Evolutionary conservation across 1,140 invertebrate species (phyloP).

Genomic region (Heliothis subflexa): DNA sequence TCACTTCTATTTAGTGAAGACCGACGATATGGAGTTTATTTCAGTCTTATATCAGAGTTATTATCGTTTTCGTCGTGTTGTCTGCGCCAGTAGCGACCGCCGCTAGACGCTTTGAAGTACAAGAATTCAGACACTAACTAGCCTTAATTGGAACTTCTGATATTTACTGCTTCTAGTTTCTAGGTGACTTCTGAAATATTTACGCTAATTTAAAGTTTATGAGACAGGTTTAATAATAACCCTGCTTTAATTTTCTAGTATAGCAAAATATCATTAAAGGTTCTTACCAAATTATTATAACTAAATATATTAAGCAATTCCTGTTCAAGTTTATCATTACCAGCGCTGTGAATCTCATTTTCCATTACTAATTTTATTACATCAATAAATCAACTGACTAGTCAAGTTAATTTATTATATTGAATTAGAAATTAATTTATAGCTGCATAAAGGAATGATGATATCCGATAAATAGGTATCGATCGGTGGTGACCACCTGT

Average conservation of each 20-base stretch:
- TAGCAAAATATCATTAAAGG: neutral
- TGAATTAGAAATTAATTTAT: slow-evolving; percentile 30
- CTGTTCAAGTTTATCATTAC: neutral
- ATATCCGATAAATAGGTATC: slow-evolving; percentile 38
- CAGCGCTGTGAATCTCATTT: slow-evolving; percentile 16
- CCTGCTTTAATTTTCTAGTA: slow-evolving; percentile 6
- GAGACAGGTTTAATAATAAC: neutral
- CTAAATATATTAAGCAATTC: neutral
- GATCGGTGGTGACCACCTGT: slow-evolving; percentile 67
- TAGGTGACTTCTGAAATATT: slow-evolving; percentile 12
- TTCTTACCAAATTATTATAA: neutral
- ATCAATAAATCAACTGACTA: slow-evolving; percentile 27
- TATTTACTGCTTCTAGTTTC: slow-evolving; percentile 29
- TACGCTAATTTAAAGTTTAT: neutral
- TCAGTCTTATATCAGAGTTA: slow-evolving; percentile 35
- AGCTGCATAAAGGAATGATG: slow-evolving; percentile 33
- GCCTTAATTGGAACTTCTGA: slow-evolving; percentile 29
- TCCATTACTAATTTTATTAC: slow-evolving; percentile 29
- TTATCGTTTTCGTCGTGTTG: slow-evolving; percentile 33
- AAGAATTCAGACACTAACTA: slow-evolving; percentile 34
- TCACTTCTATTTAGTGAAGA: slow-evolving; percentile 51
- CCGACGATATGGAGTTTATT: slow-evolving; percentile 41
- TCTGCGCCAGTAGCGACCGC: slow-evolving; percentile 15
- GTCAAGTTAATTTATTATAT: slow-evolving; percentile 27
- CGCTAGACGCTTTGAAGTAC: slow-evolving; percentile 9